phyloP scores from a whole-genome alignment of 2,888 invertebrate species.

The Lobophora halterata region DNA sequence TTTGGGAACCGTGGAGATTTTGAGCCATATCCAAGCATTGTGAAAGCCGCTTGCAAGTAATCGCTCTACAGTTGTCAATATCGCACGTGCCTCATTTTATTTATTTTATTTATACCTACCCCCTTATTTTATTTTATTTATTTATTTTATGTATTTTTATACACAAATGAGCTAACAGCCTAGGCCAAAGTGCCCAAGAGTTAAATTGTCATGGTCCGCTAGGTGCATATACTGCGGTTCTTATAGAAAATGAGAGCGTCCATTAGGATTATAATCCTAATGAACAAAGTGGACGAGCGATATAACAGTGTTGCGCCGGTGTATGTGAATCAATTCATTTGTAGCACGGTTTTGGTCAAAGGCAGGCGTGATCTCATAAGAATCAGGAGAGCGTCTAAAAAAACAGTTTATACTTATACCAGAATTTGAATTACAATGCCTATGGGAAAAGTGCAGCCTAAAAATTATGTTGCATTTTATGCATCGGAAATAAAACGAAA shows the following conservation, averaged over 20 bases:
- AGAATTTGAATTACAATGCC: not conserved
- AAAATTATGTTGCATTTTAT: slow-evolving; percentile 19
- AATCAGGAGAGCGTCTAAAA: not conserved
- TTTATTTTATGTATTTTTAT: not conserved
- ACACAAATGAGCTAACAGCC: too few relatives aligned
- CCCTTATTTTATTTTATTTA: not conserved
- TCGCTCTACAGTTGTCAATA: too few relatives aligned
- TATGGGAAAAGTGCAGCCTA: slow-evolving; percentile 5
- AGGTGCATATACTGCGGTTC: not conserved
- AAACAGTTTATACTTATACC: not conserved
- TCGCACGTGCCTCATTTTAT: too few relatives aligned
- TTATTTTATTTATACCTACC: not conserved
- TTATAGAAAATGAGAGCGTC: slow-evolving; percentile 29
- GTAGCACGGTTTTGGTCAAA: too few relatives aligned
- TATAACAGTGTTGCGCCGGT: too few relatives aligned
- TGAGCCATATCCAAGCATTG: too few relatives aligned
- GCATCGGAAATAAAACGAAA: too few relatives aligned
- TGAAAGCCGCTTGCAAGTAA: too few relatives aligned
- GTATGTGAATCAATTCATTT: too few relatives aligned
- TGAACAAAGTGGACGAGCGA: too few relatives aligned
- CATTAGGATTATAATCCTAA: slow-evolving; percentile 39
- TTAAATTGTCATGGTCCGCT: not conserved
- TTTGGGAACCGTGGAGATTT: too few relatives aligned
- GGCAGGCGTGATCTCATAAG: not conserved
- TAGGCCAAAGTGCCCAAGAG: too few relatives aligned